These are phyloP conservation scores for Anastrepha obliqua DNA, from an alignment of 1,140 invertebrate genomes.

Conservation along the genomic window DNA sequence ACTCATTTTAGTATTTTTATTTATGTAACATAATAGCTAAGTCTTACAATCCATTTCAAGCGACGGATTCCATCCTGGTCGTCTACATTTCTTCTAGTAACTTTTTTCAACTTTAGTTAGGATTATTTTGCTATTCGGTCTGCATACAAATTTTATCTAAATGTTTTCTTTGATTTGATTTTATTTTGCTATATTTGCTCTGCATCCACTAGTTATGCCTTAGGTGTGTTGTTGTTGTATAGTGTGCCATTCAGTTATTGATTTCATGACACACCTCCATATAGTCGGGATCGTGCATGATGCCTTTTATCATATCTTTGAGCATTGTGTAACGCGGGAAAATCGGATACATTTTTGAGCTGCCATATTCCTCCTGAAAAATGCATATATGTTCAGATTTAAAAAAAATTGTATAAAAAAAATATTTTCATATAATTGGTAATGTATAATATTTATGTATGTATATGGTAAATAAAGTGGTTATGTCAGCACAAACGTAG, in stretches of 20 bases:
- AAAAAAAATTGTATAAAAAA: too few species aligned
- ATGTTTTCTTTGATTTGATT: not conserved
- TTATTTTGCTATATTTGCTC: not conserved
- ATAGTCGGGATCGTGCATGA: constrained; percentile 94
- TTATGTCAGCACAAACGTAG: too few species aligned
- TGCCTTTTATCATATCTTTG: constrained; percentile 96
- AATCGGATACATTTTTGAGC: constrained; percentile 93
- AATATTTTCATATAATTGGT: too few species aligned
- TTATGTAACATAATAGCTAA: not conserved
- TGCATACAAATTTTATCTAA: not conserved
- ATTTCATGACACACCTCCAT: constrained; percentile 95
- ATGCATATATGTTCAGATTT: too few species aligned
- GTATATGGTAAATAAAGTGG: too few species aligned
- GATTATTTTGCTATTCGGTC: not conserved
- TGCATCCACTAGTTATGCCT: not conserved
- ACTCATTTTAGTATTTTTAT: not conserved
- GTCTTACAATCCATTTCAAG: not conserved
- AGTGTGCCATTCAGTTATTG: constrained; percentile 48
- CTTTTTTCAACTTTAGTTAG: not conserved
- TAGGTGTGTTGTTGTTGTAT: not conserved
- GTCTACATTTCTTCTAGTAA: not conserved
- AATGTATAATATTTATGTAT: too few species aligned
- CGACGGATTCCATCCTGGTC: not conserved
- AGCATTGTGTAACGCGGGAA: constrained; percentile 94
- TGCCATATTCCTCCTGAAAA: constrained; percentile 86